These are phyloP conservation scores for Propithecus perrieri DNA, from an alignment of 2,797 vertebrate species.

Conservation along the genomic window DNA sequence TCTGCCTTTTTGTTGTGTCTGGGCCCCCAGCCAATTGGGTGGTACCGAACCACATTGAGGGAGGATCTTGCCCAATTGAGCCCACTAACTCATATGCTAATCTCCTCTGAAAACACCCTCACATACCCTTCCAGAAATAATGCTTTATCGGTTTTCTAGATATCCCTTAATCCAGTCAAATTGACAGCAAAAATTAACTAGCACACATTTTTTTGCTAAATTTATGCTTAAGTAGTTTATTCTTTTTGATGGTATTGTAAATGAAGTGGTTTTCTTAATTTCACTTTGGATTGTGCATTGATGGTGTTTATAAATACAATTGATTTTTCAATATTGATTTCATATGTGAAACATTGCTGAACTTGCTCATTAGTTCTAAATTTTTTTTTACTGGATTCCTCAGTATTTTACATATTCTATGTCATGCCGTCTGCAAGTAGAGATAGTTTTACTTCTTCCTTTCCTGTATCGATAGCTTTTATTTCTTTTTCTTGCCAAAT, in stretches of 20 bases:
- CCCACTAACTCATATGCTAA: neutral
- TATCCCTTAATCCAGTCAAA: neutral
- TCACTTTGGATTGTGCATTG: neutral
- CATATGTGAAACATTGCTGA: neutral
- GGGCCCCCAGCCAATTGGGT: neutral
- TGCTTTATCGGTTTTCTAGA: neutral
- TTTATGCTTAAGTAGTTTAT: neutral
- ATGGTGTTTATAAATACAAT: neutral
- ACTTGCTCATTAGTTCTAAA: neutral
- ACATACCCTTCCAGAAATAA: neutral
- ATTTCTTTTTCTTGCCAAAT: neutral
- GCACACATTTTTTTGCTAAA: neutral
- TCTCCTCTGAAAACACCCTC: neutral
- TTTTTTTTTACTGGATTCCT: neutral
- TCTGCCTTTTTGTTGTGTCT: neutral
- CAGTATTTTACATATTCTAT: neutral
- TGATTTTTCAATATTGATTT: neutral
- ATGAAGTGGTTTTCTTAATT: neutral
- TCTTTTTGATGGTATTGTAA: neutral
- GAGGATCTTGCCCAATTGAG: neutral
- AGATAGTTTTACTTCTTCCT: neutral
- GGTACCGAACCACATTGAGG: neutral
- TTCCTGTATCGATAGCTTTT: neutral
- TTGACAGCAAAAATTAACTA: neutral
- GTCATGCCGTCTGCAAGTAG: neutral